Conservation (phyloP, 2,797 vertebrate genomes). For the Phataginus tricuspis region DNA sequence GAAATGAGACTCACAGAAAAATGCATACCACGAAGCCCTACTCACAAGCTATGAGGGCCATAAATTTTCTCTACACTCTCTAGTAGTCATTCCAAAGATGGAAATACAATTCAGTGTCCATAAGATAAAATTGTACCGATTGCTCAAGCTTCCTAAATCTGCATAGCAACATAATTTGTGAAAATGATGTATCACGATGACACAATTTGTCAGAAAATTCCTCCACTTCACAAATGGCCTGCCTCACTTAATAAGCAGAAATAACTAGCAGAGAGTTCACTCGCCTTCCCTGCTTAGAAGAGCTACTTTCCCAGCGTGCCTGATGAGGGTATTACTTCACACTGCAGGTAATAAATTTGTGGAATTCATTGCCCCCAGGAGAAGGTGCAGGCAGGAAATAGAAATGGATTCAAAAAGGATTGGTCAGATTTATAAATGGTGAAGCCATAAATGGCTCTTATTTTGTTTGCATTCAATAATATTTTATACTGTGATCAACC, state of each 20-base stretch:
- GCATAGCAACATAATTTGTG: conserved; percentile 75
- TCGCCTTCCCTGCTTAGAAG: conserved; percentile 60
- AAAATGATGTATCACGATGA: conserved; percentile 66
- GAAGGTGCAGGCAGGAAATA: conserved; percentile 62
- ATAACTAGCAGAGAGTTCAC: conserved; percentile 67
- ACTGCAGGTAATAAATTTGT: conserved; percentile 76
- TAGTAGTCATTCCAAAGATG: conserved; percentile 54
- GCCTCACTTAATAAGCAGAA: conserved; percentile 74
- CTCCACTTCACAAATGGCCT: conserved; percentile 67
- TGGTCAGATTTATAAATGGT: conserved; percentile 76
- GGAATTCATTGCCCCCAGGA: conserved; percentile 74
- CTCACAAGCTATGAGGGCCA: not conserved
- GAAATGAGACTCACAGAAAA: conserved; percentile 30
- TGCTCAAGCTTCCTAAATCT: conserved; percentile 71
- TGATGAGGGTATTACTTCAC: conserved; percentile 70
- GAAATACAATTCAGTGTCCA: conserved; percentile 65
- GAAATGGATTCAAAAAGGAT: conserved; percentile 67
- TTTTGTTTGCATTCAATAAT: conserved; percentile 62
- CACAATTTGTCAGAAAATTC: conserved; percentile 71
- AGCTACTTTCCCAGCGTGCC: conserved; percentile 37
- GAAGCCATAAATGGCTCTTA: conserved; percentile 59
- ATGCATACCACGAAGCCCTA: not conserved
- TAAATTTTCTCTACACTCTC: conserved; percentile 53
- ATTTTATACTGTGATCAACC: conserved; percentile 31
- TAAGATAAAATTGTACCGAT: conserved; percentile 68